Evolutionary conservation across 2,888 invertebrate genomes (phyloP).

Genomic region (Diarsia mendica): DNA sequence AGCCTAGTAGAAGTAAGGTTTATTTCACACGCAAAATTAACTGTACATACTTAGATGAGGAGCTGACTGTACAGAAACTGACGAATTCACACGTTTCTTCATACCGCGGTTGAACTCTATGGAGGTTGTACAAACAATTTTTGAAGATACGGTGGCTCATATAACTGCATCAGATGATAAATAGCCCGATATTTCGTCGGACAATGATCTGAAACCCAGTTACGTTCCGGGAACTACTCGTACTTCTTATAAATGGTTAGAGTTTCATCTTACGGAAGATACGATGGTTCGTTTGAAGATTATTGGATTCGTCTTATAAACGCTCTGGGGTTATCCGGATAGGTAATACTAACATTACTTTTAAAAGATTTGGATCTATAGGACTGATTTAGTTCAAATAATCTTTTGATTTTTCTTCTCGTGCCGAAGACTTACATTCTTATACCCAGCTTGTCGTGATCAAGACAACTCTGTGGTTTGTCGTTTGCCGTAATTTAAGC

Average conservation of each 20-base stretch:
- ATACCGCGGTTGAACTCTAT: constrained; percentile 75
- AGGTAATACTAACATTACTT: constrained; percentile 13
- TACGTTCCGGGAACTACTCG: constrained; percentile 35
- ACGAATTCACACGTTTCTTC: constrained; percentile 65
- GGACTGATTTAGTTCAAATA: neutral
- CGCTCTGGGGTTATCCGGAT: neutral
- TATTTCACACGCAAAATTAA: neutral
- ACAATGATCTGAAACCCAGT: constrained; percentile 39
- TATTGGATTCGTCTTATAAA: constrained; percentile 37
- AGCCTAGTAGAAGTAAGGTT: neutral
- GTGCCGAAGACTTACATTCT: neutral
- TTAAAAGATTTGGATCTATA: neutral
- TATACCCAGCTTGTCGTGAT: neutral
- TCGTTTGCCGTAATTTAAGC: neutral
- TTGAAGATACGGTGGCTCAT: constrained; percentile 69
- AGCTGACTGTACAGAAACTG: constrained; percentile 29
- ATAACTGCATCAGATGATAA: constrained; percentile 60
- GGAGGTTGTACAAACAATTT: constrained; percentile 74
- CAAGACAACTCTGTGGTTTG: neutral
- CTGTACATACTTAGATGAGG: neutral
- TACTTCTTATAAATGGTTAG: constrained; percentile 29
- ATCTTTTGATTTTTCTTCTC: neutral
- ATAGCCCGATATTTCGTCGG: constrained; percentile 50
- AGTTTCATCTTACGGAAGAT: constrained; percentile 19
- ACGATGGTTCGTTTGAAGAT: constrained; percentile 28